These are phyloP conservation scores for Chymomyza procnemis DNA, from an alignment of 2,888 invertebrate genomes.

Conservation along the genomic window DNA sequence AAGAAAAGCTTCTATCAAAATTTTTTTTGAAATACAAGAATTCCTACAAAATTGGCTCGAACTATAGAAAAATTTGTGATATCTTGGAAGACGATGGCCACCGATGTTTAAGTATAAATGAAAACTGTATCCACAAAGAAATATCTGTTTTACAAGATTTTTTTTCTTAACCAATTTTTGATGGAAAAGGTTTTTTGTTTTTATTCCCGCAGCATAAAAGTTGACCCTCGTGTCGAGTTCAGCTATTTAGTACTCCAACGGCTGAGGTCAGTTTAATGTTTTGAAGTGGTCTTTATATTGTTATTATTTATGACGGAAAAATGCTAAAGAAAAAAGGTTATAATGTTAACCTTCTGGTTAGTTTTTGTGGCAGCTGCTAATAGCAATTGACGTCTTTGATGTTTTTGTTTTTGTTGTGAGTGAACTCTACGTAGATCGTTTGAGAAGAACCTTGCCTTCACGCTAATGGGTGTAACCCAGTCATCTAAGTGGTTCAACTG, in stretches of 20 bases:
- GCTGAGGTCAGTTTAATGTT: constrained; percentile 9
- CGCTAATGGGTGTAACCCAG: constrained; percentile 36
- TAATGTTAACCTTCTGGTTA: constrained; percentile 29
- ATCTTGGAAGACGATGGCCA: too few species aligned
- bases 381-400: constrained; percentile 30
- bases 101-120: too few species aligned
- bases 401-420: constrained; percentile 18
- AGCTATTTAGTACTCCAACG: constrained; percentile 52
- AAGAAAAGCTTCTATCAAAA: too few species aligned
- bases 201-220: background rate
- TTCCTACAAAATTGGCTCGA: too few species aligned
- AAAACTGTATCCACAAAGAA: too few species aligned
- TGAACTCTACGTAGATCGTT: constrained; percentile 8
- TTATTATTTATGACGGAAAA: constrained; percentile 23
- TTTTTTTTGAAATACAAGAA: too few species aligned
- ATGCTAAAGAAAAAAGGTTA: constrained; percentile 54
- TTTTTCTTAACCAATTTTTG: too few species aligned
- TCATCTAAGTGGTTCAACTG: background rate
- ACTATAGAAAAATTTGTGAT: too few species aligned
- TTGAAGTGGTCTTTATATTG: background rate
- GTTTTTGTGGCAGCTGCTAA: background rate
- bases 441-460: constrained; percentile 56
- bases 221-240: constrained; percentile 28
- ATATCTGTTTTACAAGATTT: too few species aligned
- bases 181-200: constrained; percentile 17